A percentile compares a stretch with the other conserved stretches of the same genome.
phyloP scores from a whole-genome alignment of 2,113 vertebrate species.

The Calidris pugnax region DNA sequence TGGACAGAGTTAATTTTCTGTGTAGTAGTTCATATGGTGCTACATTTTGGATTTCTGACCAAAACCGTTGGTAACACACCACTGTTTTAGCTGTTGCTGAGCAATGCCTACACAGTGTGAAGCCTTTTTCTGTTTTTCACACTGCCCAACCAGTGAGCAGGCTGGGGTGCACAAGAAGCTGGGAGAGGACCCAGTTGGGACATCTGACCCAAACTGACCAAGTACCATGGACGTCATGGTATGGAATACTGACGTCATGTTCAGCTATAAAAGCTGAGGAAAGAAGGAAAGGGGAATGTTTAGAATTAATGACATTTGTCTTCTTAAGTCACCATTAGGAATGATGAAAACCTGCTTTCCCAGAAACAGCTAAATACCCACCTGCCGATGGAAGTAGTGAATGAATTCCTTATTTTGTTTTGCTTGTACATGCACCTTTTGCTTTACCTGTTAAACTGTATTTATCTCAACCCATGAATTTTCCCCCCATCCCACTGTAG shows the following conservation, averaged over 20 bases:
- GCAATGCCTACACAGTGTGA: accelerated
- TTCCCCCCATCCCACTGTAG: too few relatives aligned
- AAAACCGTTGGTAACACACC: background rate
- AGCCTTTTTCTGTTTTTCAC: background rate
- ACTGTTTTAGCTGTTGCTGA: background rate
- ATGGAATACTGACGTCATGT: accelerated
- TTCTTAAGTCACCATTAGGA: background rate
- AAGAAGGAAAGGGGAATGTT: background rate
- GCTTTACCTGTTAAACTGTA: background rate
- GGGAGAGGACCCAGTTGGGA: background rate
- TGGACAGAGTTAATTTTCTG: background rate
- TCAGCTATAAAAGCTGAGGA: background rate
- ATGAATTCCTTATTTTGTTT: background rate
- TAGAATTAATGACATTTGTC: background rate
- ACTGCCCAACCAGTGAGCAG: accelerated
- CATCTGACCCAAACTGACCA: background rate
- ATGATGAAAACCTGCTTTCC: background rate
- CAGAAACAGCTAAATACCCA: background rate
- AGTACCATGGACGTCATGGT: too few relatives aligned
- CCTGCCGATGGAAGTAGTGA: background rate
- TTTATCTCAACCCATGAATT: background rate
- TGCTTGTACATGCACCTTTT: background rate
- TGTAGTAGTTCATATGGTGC: background rate
- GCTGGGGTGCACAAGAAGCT: background rate
- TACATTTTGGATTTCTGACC: background rate